A percentile compares a stretch with the other conserved stretches of the same genome.
Conservation (phyloP, 2,888 invertebrate species). For the Thymelicus lineola region DNA sequence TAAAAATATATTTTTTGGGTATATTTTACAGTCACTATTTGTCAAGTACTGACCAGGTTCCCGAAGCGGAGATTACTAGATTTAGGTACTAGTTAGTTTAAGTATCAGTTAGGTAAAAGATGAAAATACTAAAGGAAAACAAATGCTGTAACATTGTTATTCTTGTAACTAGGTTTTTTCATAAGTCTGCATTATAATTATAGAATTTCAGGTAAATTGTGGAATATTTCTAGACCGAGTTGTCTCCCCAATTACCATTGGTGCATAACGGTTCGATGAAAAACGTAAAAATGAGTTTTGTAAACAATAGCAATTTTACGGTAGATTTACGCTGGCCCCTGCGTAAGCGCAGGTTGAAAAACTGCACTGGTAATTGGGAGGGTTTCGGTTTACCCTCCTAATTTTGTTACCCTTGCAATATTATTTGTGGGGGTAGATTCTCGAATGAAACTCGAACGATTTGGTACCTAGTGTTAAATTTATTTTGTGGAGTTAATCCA, state of each 20-base stretch:
- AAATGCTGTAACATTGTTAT: too few species aligned
- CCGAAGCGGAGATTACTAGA: too few species aligned
- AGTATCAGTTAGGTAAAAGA: too few species aligned
- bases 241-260: constrained; percentile 45
- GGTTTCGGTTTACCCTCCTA: constrained; percentile 53
- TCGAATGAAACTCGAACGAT: constrained; percentile 12
- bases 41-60: too few species aligned
- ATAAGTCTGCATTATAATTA: constrained; percentile 10
- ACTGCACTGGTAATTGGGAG: constrained; percentile 51
- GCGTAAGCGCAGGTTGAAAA: constrained; percentile 59
- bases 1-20: too few species aligned
- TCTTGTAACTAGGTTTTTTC: background rate
- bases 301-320: constrained; percentile 82
- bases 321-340: constrained; percentile 66
- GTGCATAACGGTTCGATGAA: constrained; percentile 45
- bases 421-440: background rate
- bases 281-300: constrained; percentile 66
- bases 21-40: too few species aligned
- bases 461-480: too few species aligned
- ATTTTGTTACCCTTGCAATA: constrained; percentile 37
- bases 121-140: too few species aligned
- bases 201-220: constrained; percentile 8
- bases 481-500: background rate
- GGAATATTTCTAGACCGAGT: constrained; percentile 17
- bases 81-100: too few species aligned